Percentiles rank a stretch among this genome's conserved stretches.
These are phyloP conservation scores for Drosophila tanythrix DNA, from an alignment of 2,888 invertebrate species.

Conservation along the genomic window DNA sequence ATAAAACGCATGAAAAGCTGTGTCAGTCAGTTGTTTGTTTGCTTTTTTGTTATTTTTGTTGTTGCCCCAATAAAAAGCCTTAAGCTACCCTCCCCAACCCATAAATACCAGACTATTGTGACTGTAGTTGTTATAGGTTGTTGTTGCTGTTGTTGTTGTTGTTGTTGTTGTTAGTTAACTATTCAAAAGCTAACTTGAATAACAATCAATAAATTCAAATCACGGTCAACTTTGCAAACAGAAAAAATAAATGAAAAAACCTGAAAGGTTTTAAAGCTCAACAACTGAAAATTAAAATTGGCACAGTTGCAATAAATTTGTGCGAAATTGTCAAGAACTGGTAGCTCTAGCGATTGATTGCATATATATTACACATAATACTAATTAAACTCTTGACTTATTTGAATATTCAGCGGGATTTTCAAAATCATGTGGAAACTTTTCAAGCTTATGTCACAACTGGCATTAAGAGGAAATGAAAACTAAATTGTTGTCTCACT, in stretches of 20 bases:
- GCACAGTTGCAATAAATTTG: conserved; percentile 18
- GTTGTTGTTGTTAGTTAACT: conserved; percentile 23
- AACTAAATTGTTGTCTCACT: conserved; percentile 42
- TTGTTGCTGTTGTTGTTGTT: conserved; percentile 16
- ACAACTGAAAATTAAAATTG: conserved; percentile 26
- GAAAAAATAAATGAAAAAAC: not conserved
- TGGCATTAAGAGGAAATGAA: conserved; percentile 57
- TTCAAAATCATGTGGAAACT: not conserved
- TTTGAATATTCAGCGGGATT: not conserved
- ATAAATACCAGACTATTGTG: conserved; percentile 9
- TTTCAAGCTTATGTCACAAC: conserved; percentile 41
- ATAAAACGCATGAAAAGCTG: conserved; percentile 44
- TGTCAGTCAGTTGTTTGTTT: conserved; percentile 27
- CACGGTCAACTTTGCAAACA: conserved; percentile 24
- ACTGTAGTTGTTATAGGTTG: not conserved
- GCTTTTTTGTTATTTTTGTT: conserved; percentile 8
- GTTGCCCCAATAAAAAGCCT: not conserved
- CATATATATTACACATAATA: not conserved
- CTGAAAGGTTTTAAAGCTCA: conserved; percentile 11
- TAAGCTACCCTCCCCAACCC: not conserved
- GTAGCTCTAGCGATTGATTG: not conserved
- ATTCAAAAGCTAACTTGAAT: conserved; percentile 16
- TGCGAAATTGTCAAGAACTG: conserved; percentile 10
- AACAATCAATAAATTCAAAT: conserved; percentile 32
- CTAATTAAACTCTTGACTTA: not conserved